Evolutionary conservation across 2,113 vertebrate species (phyloP), one percentile per base, ranked within the genome.

Genomic region (Natator depressus): DNA sequence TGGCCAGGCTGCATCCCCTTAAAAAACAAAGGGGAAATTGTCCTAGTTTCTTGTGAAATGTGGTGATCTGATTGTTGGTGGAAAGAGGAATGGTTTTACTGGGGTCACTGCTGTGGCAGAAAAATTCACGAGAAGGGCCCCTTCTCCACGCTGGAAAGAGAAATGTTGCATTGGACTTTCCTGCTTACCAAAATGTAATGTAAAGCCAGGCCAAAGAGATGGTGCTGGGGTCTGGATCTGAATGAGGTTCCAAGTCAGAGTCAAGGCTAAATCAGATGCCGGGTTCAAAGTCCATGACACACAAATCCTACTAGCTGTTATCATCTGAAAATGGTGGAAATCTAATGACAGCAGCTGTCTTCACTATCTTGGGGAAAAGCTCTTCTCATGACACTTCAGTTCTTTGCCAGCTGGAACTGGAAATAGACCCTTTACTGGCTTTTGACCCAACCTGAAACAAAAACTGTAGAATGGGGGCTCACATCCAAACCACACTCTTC

Each of bases 151-250:
- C 38, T 38, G 42, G 29, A 88, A 89, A 85, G 53, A 78, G 5
- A 54, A 72, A 25, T 13, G 9, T n/a, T 31, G 50, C 87, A 80
- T 10, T 16, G 80, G 14, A 38, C 75, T 82, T 82, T 96, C 29
- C 46, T 91, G 25, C 22, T 89, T 93, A 13, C 5, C 10, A 5
- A 80, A 6, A 29, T 93, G 88, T 38, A 24, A n/a, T 91, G 13
- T 49, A 87, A 55, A 89, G 42, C 38, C 55, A 79, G 90, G 10
- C 8, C 84, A 50, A 83, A 80, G 75, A 90, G 22, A 16, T 88
- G 12, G 6, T 84, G 1, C 89, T 91, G 57, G 12, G 50, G 88
- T 42, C 80, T 16, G 24, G 89, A 92, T 89, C 72, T 93, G 27
- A 20, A 24, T 11, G 75, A 14, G 9, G 2, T 90, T 87, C 90